Conservation (phyloP, 2,797 vertebrate genomes). For the Acomys russatus region DNA sequence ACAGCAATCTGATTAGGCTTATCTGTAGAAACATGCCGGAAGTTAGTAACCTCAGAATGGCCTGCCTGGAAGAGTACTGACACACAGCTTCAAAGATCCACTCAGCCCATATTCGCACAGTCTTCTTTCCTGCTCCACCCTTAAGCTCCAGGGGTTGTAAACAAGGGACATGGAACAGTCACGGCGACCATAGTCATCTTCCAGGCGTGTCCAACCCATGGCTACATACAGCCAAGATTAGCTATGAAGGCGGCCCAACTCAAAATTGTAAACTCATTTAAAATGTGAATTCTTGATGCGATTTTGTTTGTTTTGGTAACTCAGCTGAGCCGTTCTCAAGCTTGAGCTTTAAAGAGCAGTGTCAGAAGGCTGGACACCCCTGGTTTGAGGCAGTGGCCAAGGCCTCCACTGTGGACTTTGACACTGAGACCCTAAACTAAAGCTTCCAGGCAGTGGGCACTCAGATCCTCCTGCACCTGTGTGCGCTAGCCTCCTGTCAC, state of each 20-base stretch:
- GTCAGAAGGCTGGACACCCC: neutral
- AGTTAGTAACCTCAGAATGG: neutral
- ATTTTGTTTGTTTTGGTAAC: neutral
- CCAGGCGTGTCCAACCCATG: neutral
- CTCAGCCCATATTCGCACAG: neutral
- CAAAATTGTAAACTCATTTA: neutral
- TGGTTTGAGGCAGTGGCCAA: neutral
- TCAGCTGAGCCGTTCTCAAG: neutral
- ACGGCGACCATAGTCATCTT: neutral
- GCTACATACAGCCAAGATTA: neutral
- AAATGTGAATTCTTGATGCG: neutral
- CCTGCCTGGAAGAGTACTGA: neutral
- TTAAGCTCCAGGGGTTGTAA: neutral
- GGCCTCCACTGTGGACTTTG: neutral
- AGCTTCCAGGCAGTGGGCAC: neutral
- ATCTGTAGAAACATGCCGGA: constrained; percentile 55
- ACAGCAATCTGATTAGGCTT: constrained; percentile 52
- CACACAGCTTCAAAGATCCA: neutral
- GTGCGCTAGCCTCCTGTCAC: neutral
- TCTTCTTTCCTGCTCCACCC: neutral
- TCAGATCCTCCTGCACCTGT: neutral
- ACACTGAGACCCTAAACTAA: neutral
- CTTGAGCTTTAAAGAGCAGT: neutral
- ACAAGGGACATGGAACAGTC: neutral
- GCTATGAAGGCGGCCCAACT: neutral